Percentiles rank a stretch among this genome's conserved stretches.
Evolutionary conservation across 2,113 vertebrate genomes (phyloP).

Genomic region (Aplodontia rufa): DNA sequence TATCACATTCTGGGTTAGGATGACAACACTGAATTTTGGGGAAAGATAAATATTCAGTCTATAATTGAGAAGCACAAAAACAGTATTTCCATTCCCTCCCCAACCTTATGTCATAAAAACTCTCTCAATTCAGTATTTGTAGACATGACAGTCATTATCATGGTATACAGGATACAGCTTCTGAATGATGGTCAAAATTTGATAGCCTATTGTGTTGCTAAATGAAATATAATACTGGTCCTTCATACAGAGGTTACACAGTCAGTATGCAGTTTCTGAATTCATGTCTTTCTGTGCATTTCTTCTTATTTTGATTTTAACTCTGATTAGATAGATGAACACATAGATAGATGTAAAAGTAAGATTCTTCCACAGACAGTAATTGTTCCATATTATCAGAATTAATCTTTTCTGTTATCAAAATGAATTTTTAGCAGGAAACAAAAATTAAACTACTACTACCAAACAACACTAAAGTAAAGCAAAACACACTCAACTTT

Average conservation of each 20-base stretch:
- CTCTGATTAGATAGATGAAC: neutral
- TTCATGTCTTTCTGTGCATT: neutral
- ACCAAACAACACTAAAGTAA: neutral
- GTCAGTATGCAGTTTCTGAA: neutral
- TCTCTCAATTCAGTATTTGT: neutral
- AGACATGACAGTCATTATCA: neutral
- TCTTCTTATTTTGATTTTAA: neutral
- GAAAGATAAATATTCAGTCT: neutral
- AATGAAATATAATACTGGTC: rapidly evolving
- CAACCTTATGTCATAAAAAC: neutral
- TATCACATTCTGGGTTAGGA: neutral
- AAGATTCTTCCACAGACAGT: neutral
- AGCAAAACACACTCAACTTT: neutral
- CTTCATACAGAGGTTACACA: neutral
- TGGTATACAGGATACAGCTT: neutral
- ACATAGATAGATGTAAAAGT: neutral
- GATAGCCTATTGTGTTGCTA: neutral
- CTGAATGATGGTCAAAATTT: neutral
- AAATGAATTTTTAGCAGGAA: neutral
- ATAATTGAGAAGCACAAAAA: neutral
- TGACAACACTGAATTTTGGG: neutral
- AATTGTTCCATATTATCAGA: neutral
- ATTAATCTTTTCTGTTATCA: neutral
- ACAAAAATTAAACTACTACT: neutral
- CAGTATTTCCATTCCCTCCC: neutral